Evolutionary conservation across 2,113 vertebrate genomes (phyloP).

Genomic region (Pogonocichla stellata): DNA sequence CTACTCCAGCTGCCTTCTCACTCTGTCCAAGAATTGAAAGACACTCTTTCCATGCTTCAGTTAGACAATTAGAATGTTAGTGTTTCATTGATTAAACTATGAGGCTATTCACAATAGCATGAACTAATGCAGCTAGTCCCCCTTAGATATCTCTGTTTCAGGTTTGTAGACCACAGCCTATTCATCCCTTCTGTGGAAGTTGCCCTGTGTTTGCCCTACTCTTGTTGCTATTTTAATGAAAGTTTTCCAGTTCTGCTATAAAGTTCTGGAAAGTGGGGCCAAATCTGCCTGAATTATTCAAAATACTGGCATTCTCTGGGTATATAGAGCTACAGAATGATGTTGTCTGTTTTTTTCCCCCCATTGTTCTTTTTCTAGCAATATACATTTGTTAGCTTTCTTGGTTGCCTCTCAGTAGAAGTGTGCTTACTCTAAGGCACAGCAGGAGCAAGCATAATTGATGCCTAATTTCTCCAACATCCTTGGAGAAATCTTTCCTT

Average conservation of each 20-base stretch:
- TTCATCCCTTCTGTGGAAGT: neutral
- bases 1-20: neutral
- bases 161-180: neutral
- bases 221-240: neutral
- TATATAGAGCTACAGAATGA: too few relatives aligned
- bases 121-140: neutral
- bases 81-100: neutral
- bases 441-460: neutral
- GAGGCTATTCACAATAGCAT: neutral
- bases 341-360: fast-evolving
- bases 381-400: neutral
- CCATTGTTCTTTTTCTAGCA: neutral
- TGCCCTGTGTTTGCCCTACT: neutral
- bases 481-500: neutral
- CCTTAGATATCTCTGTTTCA: neutral
- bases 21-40: neutral
- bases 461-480: neutral
- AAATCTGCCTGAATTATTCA: neutral
- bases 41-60: neutral
- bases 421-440: neutral
- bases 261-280: neutral
- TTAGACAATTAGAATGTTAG: neutral
- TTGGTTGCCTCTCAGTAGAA: neutral
- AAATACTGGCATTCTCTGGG: neutral
- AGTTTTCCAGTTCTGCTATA: neutral